phyloP scores from a whole-genome alignment of 2,113 vertebrate genomes.

The Solea solea region DNA sequence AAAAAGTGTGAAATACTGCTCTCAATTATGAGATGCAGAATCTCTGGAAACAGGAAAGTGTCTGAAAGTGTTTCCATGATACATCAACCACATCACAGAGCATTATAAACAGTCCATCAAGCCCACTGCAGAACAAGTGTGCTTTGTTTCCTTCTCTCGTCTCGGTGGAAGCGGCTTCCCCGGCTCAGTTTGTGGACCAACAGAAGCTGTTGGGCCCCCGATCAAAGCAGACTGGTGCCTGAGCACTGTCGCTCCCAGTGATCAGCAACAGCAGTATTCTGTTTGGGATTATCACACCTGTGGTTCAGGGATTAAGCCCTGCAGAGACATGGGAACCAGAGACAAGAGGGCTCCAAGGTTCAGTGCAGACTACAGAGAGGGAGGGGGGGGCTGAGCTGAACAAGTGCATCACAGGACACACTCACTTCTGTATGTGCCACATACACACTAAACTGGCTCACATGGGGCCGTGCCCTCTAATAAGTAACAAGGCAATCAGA shows the following conservation, averaged over 20 bases:
- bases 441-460: too few species aligned
- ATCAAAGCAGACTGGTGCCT: constrained; percentile 73
- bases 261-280: constrained; percentile 58
- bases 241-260: constrained; percentile 52
- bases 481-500: too few species aligned
- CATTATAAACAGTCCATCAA: background rate
- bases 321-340: constrained; percentile 75
- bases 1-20: background rate
- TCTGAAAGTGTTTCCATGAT: background rate
- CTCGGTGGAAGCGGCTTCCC: background rate
- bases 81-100: background rate
- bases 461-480: too few species aligned
- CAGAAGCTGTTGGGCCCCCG: constrained; percentile 50
- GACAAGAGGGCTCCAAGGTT: constrained; percentile 27
- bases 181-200: constrained; percentile 33
- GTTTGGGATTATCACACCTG: constrained; percentile 82
- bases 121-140: background rate
- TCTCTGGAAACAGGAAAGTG: background rate
- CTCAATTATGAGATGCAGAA: background rate
- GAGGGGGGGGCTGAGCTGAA: constrained; percentile 5
- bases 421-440: too few species aligned
- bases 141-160: constrained; percentile 15
- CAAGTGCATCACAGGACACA: constrained; percentile 7
- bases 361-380: background rate
- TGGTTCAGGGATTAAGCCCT: constrained; percentile 80